Evolutionary conservation across 2,113 vertebrate genomes (phyloP).

Genomic region (Glaucidium brasilianum): DNA sequence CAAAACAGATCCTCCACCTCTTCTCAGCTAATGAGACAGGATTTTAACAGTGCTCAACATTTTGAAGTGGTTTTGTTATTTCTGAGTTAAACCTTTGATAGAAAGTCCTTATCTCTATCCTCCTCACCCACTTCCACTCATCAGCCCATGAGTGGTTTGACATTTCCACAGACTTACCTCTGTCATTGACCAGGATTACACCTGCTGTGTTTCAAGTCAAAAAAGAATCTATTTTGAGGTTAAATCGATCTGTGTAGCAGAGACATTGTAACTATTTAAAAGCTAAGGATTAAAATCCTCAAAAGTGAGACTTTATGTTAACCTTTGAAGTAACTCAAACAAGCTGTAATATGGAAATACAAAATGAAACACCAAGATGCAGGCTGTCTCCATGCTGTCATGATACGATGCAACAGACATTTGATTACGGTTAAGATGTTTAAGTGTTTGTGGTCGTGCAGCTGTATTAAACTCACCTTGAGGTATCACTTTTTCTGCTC

Average conservation of each 20-base stretch:
- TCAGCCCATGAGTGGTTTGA: constrained; percentile 7
- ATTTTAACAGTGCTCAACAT: not conserved
- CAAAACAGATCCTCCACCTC: not conserved
- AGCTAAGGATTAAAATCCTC: not conserved
- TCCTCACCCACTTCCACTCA: not conserved
- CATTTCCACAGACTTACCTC: constrained; percentile 4
- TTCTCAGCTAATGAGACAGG: not conserved
- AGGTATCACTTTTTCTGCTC: not conserved
- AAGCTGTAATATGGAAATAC: not conserved
- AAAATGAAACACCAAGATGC: not conserved
- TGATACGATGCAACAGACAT: not conserved
- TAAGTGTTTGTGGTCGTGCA: not conserved
- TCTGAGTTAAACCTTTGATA: not conserved
- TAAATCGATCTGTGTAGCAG: not conserved
- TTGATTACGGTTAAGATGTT: not conserved
- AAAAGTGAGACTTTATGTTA: not conserved
- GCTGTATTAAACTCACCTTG: not conserved
- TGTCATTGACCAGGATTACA: not conserved
- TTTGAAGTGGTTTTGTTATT: constrained; percentile 19
- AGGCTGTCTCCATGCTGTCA: not conserved
- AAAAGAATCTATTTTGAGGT: not conserved
- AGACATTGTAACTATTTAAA: not conserved
- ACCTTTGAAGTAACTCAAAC: not conserved
- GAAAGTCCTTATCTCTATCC: not conserved
- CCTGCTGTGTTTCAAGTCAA: not conserved